Conservation (phyloP, 2,113 vertebrate species). For the Pelusios castaneus region DNA sequence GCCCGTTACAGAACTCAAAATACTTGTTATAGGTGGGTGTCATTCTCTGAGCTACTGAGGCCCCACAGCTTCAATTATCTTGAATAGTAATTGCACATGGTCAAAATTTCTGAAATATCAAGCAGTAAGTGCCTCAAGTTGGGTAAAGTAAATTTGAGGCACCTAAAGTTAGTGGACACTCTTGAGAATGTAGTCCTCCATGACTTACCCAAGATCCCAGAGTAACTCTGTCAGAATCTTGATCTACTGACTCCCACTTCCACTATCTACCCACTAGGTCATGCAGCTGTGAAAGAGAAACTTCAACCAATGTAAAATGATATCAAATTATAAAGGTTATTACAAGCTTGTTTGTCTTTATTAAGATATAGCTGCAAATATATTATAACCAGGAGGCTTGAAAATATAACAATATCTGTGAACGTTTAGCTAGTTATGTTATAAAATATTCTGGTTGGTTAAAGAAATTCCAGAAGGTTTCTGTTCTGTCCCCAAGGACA, state of each 20-base stretch:
- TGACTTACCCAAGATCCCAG: background rate
- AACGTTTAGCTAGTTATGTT: background rate
- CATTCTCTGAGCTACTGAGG: no score
- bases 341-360: background rate
- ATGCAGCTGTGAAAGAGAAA: background rate
- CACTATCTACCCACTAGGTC: background rate
- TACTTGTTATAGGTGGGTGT: no score
- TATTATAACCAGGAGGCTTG: background rate
- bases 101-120: background rate
- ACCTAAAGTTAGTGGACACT: background rate
- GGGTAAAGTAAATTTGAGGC: background rate
- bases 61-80: no score
- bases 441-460: background rate
- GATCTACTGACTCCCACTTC: background rate
- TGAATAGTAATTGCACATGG: no score
- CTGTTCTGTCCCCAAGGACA: background rate
- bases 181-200: background rate
- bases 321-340: background rate
- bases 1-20: no score
- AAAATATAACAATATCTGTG: background rate
- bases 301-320: background rate
- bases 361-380: background rate
- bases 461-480: background rate
- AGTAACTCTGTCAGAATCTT: background rate
- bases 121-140: background rate